phyloP scores from a whole-genome alignment of 2,797 vertebrate species.

The Poecilia gillii region DNA sequence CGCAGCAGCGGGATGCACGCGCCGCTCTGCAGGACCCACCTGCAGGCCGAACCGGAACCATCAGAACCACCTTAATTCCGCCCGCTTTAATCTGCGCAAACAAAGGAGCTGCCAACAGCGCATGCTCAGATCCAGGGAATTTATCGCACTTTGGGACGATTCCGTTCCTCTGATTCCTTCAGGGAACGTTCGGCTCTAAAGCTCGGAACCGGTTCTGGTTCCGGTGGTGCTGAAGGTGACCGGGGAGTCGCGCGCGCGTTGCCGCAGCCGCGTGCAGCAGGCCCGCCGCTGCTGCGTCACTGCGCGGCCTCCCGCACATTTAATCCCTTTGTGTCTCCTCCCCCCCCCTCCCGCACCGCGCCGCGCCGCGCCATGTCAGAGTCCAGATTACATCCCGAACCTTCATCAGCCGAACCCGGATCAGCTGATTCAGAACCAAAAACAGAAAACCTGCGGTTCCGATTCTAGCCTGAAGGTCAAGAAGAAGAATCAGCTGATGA shows the following conservation, averaged over 20 bases:
- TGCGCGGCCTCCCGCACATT: slow-evolving; percentile 31
- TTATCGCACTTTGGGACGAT: not conserved
- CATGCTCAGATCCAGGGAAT: not conserved
- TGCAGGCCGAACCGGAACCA: not conserved
- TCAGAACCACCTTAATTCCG: slow-evolving; percentile 30
- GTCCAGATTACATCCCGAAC: not conserved
- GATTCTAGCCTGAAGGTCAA: slow-evolving; percentile 4
- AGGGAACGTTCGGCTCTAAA: not conserved
- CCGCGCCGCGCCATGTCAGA: not conserved
- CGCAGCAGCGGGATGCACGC: slow-evolving; percentile 4
- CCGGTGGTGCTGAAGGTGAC: slow-evolving; percentile 49
- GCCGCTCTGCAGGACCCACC: not conserved
- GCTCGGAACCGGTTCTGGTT: slow-evolving; percentile 17
- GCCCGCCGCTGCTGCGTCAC: slow-evolving; percentile 52
- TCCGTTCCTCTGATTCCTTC: not conserved
- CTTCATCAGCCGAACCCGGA: not conserved
- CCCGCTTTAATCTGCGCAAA: slow-evolving; percentile 25
- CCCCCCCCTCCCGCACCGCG: not conserved
- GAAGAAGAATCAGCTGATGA: not conserved
- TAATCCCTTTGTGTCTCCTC: slow-evolving; percentile 32
- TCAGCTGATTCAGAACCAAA: not conserved
- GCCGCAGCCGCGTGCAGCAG: slow-evolving; percentile 14
- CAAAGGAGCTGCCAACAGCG: not conserved
- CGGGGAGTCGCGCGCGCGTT: slow-evolving; percentile 16
- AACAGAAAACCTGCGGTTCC: not conserved